Evolutionary conservation across 2,797 vertebrate genomes (phyloP).

Genomic region (Scarus forsteni): DNA sequence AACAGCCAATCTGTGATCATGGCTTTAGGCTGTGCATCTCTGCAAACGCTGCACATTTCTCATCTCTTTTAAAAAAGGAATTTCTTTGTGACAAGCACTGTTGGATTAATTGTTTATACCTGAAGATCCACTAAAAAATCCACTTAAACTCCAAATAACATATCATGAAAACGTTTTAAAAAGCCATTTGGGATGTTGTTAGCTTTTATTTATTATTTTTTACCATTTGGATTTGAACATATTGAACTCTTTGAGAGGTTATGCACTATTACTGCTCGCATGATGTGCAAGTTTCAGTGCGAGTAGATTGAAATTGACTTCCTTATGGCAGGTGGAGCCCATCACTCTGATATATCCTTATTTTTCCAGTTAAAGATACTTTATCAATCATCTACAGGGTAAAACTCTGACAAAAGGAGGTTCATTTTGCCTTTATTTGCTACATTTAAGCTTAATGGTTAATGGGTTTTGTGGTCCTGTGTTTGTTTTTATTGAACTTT

Average conservation of each 20-base stretch:
- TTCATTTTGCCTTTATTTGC: slow-evolving; percentile 24
- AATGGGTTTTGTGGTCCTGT: slow-evolving; percentile 19
- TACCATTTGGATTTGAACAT: slow-evolving; percentile 21
- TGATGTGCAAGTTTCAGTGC: background rate
- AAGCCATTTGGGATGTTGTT: slow-evolving; percentile 7
- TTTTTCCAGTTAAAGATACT: slow-evolving; percentile 6
- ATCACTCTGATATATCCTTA: slow-evolving; percentile 4
- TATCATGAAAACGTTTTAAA: slow-evolving; percentile 11
- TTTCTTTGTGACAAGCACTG: slow-evolving; percentile 2
- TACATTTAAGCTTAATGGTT: slow-evolving; percentile 7
- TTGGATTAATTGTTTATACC: slow-evolving; percentile 9
- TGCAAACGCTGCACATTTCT: slow-evolving; percentile 35
- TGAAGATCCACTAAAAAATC: slow-evolving; percentile 14
- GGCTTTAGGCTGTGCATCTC: slow-evolving; percentile 25
- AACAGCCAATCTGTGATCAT: slow-evolving; percentile 24
- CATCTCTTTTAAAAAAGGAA: slow-evolving; percentile 18
- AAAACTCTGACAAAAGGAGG: slow-evolving; percentile 16
- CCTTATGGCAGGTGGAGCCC: slow-evolving; percentile 3
- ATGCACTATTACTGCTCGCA: slow-evolving; percentile 15
- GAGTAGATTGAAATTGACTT: background rate
- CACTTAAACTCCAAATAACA: slow-evolving; percentile 24
- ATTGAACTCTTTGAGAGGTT: slow-evolving; percentile 4
- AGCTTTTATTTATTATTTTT: slow-evolving; percentile 57
- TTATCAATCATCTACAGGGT: slow-evolving; percentile 22
- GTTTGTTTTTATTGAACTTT: slow-evolving; percentile 36